Base-by-base conservation (phyloP, 2,113 vertebrate genomes). In the Rhinogobius similis region DNA sequence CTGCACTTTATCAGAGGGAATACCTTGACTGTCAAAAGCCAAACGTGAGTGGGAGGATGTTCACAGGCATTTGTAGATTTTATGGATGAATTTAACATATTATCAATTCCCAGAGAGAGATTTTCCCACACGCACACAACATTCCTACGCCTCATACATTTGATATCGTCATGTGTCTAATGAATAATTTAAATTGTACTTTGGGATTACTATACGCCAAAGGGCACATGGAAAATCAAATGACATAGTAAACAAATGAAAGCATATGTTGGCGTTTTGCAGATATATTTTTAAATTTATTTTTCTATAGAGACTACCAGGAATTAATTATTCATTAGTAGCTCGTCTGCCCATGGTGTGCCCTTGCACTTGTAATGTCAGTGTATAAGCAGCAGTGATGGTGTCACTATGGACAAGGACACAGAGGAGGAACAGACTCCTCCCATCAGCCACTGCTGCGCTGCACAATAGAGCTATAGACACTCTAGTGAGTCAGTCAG, bases 401-500 rank as follows among this genome's bases (percentile, higher is more conserved):
- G 62, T 82, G 81, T 80, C 65, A 67, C 62, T 69, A 73, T 69
- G 78, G 73, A 75, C 82, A 89, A 87, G 84, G 84, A 78, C 84
- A 82, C 79, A 71, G 68, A 63, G 70, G 53, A 67, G 70, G 63
- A 67, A 67, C 79, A 62, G 43, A 67, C 68, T 61, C 77, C 41
- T 78, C 71, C 77, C 68, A 69, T 81, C 76, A 78, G 69, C 76
- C 63, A 63, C 68, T 52, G 71, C 67, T 67, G 58, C 39, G 64
- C 62, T 56, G 29, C 68, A 77, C 81, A 76, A 69, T 52, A 56
- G 58, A 16, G 23, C 5, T 24, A 41, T 41, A 65, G 39, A 46
- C 24, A n/a, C 10, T 5, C 5, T 67, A 41, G 39, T 41, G 10
- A 41, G 1, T 41, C 10, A 39, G 41, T 52, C 38, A 29, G 43